These are phyloP conservation scores for Syngnathus acus DNA, from an alignment of 2,797 vertebrate genomes.

Conservation along the genomic window DNA sequence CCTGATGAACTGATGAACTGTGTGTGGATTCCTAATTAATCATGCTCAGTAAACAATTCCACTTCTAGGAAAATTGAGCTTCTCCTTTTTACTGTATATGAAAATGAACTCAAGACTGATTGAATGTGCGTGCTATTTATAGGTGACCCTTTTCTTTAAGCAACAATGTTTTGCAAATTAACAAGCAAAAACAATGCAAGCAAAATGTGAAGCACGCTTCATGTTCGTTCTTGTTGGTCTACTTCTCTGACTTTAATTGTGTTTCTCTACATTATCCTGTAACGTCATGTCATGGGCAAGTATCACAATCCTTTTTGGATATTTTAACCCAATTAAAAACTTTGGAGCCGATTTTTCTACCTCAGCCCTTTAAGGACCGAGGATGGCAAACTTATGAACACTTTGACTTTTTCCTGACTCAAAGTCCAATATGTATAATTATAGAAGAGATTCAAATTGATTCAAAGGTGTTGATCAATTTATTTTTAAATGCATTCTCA, in stretches of 20 bases:
- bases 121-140: neutral
- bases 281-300: neutral
- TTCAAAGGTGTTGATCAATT: too few relatives aligned
- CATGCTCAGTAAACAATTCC: neutral
- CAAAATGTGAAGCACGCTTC: neutral
- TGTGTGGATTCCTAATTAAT: neutral
- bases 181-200: neutral
- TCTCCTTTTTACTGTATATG: neutral
- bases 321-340: neutral
- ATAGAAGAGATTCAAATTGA: too few relatives aligned
- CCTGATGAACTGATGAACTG: neutral
- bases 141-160: neutral
- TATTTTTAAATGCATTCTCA: too few relatives aligned
- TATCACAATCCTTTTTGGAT: neutral
- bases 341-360: neutral
- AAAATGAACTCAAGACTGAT: neutral
- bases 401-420: too few relatives aligned
- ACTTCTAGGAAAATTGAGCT: neutral
- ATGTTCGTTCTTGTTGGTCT: neutral
- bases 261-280: neutral
- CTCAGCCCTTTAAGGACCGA: neutral
- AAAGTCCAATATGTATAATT: too few relatives aligned
- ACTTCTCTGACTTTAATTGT: neutral
- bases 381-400: too few relatives aligned
- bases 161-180: neutral